Conservation (phyloP, 2,113 vertebrate species). For the Carassius gibelio region DNA sequence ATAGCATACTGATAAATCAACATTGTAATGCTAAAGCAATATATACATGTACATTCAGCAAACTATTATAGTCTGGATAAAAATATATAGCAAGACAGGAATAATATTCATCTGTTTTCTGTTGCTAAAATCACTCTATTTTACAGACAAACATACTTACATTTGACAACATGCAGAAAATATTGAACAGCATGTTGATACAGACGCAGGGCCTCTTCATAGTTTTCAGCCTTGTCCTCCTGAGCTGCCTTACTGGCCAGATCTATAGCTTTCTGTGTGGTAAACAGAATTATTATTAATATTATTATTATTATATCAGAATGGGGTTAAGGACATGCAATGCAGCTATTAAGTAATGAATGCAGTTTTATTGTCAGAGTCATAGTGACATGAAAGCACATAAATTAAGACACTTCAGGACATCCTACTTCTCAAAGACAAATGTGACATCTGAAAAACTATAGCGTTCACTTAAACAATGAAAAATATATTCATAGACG, state of each 20-base stretch:
- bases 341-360: not conserved
- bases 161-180: slow-evolving; percentile 96
- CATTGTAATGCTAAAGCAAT: not conserved
- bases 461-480: not conserved
- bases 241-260: slow-evolving; percentile 92
- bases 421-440: not conserved
- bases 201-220: slow-evolving; percentile 88
- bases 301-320: no score
- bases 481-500: not conserved
- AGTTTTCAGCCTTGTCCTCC: slow-evolving; percentile 96
- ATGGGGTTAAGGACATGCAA: not conserved
- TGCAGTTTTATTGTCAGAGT: not conserved
- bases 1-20: not conserved
- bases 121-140: no score
- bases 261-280: slow-evolving; percentile 95
- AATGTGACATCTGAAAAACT: not conserved
- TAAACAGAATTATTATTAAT: not conserved
- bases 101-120: not conserved
- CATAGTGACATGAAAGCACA: not conserved
- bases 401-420: no score
- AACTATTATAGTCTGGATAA: not conserved
- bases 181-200: slow-evolving; percentile 95
- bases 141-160: slow-evolving; percentile 72
- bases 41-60: not conserved
- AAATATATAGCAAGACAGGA: not conserved